Base-by-base conservation (phyloP, 2,888 invertebrate species). In the Criorhina ranunculi region DNA sequence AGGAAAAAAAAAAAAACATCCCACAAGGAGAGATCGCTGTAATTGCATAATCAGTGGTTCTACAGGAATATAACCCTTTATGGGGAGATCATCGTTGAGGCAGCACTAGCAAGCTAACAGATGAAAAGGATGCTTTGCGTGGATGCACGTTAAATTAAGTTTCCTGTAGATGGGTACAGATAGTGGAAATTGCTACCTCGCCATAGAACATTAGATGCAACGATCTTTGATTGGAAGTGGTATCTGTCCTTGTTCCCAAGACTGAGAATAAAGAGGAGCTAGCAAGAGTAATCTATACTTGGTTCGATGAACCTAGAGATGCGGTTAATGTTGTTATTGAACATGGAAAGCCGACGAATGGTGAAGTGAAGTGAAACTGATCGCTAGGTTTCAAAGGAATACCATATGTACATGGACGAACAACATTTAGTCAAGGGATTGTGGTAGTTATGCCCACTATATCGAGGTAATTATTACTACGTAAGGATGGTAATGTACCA, bases 31-130 rank as follows among this genome's bases (percentile, higher is more conserved):
- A 69, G 51, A 42, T 70, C 70, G 57, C 53, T 64, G 64, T 85
- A 85, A 85, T 85, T 85, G 85, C 85, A 85, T 85, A 85, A 85
- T 85, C 85, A 85, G 76, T 60, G 75, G 75, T 85, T 85, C 70
- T 60, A 57, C 51, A 67, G 72, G 73, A 72, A 73, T 66, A 69
- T 62, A 75, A 51, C 79, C 83, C 70, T 80, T 85, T 85, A 76
- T 80, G 75, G 80, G 8, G 69, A 59, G 55, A 40, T 55, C 42
- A 53, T 35, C 77, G 44, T 33, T 12, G 42, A 37, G 17, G 24
- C 46, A 33, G 37, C 17, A 5, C 9, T 15, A 19, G 19, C 17
- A 44, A n/a, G n/a, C n/a, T n/a, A n/a, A 8, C 42, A 37, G 51
- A 46, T 55, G 44, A 15, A 66, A 60, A 66, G 73, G 60, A 60